Base-by-base conservation (phyloP, 2,888 invertebrate genomes). In the Linnaemya vulpina region DNA sequence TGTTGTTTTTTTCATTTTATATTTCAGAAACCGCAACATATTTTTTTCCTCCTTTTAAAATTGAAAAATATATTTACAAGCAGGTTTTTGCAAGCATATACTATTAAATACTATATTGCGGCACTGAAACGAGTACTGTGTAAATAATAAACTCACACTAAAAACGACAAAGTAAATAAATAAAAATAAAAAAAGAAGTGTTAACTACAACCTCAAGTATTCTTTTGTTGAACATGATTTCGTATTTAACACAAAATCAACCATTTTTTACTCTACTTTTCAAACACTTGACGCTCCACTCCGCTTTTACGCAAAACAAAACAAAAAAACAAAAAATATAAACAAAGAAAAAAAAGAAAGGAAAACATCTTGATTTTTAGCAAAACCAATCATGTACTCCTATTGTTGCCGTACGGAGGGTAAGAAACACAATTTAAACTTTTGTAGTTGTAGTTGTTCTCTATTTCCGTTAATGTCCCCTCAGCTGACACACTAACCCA, bases 401-500 rank as follows among this genome's bases (percentile, higher is more conserved):
- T 58, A 74, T 74, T 80, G 58, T 73, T 74, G 63, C 43, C 43
- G 40, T 60, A 40, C 65, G 46, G 63, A 63, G 70, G 70, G 58
- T 77, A 62, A 2, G 15, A 68, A 43, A 65, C 43, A 43, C 20
- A 55, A 55, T 63, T 43, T 43, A 35, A 46, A 35, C 2, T 55
- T 55, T n/a, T 62, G 35, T 7, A 20, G 17, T 13, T 62, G 58
- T 60, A 58, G 38, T 62, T 9, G 49, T 62, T 38, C 11, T 38
- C 3, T 51, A 35, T 76, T 71, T 84, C 71, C 80, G 76, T 84
- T 78, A 43, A 63, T 84, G 73, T 83, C 78, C 84, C 76, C 79
- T 75, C 67, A 76, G 68, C 83, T 88, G 88, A 88, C 88, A 88
- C 84, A 88, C 85, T 88, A 86, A 88, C 87, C 87, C 86, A 86